Evolutionary conservation across 2,888 invertebrate genomes (phyloP).

Genomic region (Lysandra bellargus): DNA sequence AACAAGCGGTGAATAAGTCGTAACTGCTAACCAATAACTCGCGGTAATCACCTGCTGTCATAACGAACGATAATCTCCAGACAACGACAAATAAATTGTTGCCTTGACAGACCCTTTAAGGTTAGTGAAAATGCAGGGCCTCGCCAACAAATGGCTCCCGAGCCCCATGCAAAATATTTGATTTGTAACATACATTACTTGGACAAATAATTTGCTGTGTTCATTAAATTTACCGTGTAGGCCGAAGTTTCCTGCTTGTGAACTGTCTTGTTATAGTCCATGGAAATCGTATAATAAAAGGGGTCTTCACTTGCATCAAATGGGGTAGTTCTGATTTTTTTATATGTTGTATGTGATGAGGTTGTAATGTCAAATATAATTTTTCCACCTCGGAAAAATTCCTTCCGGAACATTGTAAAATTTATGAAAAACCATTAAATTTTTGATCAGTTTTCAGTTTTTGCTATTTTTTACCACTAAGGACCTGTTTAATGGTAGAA

Average conservation of each 20-base stretch:
- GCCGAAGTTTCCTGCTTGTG: background rate
- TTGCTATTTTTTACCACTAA: too few relatives aligned
- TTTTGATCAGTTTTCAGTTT: too few relatives aligned
- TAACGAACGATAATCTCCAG: conserved; percentile 18
- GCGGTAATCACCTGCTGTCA: conserved; percentile 16
- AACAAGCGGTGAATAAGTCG: conserved; percentile 14
- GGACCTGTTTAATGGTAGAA: too few relatives aligned
- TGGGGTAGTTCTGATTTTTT: too few relatives aligned
- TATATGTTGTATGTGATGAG: too few relatives aligned
- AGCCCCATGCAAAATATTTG: conserved; percentile 7
- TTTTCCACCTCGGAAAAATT: too few relatives aligned
- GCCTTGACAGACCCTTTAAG: conserved; percentile 23
- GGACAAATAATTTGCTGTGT: background rate
- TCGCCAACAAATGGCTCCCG: background rate
- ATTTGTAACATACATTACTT: conserved; percentile 9
- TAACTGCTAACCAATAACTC: conserved; percentile 21
- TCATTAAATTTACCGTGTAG: conserved; percentile 16
- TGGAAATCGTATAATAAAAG: too few relatives aligned
- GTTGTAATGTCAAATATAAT: too few relatives aligned
- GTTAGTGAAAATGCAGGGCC: conserved; percentile 18
- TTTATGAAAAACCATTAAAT: too few relatives aligned
- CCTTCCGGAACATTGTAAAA: too few relatives aligned
- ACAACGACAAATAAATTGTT: conserved; percentile 15
- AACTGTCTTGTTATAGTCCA: background rate
- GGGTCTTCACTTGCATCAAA: too few relatives aligned